phyloP scores from a whole-genome alignment of 2,797 vertebrate genomes.

The Kryptolebias ocellatus region DNA sequence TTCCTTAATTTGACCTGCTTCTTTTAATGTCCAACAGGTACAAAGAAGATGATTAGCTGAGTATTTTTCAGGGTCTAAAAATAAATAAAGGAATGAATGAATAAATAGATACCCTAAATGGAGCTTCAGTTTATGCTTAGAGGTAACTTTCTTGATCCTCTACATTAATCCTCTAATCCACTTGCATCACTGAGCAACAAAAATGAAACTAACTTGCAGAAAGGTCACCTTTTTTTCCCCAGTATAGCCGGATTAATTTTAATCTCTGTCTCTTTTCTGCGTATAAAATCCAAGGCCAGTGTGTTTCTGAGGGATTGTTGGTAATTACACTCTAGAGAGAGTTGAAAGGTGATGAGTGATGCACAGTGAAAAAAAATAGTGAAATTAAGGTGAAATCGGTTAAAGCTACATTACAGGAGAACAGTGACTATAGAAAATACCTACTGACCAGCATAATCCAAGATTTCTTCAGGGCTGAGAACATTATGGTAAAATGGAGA shows the following conservation, averaged over 20 bases:
- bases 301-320: slow-evolving; percentile 63
- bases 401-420: slow-evolving; percentile 32
- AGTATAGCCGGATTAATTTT: slow-evolving; percentile 71
- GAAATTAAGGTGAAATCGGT: slow-evolving; percentile 25
- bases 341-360: slow-evolving; percentile 45
- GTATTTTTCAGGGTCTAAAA: slow-evolving; percentile 21
- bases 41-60: slow-evolving; percentile 47
- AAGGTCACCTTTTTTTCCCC: slow-evolving; percentile 69
- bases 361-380: slow-evolving; percentile 46
- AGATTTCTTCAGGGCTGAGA: slow-evolving; percentile 51
- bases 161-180: slow-evolving; percentile 71
- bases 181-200: slow-evolving; percentile 63
- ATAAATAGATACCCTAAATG: slow-evolving; percentile 33
- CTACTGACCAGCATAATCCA: slow-evolving; percentile 22
- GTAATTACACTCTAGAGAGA: slow-evolving; percentile 69
- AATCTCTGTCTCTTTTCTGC: slow-evolving; percentile 66
- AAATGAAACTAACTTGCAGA: slow-evolving; percentile 68
- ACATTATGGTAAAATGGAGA: slow-evolving; percentile 51
- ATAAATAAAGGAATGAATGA: slow-evolving; percentile 43
- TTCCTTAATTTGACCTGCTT: slow-evolving; percentile 48
- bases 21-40: slow-evolving; percentile 45
- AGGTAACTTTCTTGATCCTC: slow-evolving; percentile 60
- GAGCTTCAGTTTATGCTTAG: slow-evolving; percentile 49
- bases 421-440: slow-evolving; percentile 12
- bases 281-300: slow-evolving; percentile 72